A percentile compares a stretch with the other conserved stretches of the same genome.
These are phyloP conservation scores for Zoanthus gigantus DNA, from an alignment of 92 coral and sea anemone species.

Conservation along the genomic window DNA sequence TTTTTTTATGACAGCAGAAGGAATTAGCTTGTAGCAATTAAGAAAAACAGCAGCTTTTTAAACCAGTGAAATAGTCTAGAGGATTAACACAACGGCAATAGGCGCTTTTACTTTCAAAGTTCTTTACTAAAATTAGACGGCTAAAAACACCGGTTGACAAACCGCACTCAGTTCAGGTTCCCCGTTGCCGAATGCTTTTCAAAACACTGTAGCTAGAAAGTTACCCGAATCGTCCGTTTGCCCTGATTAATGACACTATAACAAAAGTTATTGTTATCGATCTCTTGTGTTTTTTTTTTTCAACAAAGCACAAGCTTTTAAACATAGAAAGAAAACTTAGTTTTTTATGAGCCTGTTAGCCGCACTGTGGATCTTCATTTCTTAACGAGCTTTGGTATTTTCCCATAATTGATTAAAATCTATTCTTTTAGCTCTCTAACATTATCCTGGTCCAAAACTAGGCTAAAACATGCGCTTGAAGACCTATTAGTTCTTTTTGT, in stretches of 20 bases:
- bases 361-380: neutral
- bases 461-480: neutral
- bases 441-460: neutral
- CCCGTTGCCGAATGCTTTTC: neutral
- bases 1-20: neutral
- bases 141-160: neutral
- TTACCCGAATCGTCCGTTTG: slow-evolving; percentile 1
- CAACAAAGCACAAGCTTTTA: neutral
- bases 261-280: slow-evolving; percentile 4
- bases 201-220: neutral
- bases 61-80: slow-evolving; percentile 6
- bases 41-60: slow-evolving; percentile 20
- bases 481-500: neutral
- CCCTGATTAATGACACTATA: neutral
- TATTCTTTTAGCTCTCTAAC: neutral
- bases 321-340: neutral
- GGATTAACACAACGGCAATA: slow-evolving; percentile 25
- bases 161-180: neutral
- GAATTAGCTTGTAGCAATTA: slow-evolving; percentile 29
- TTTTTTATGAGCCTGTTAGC: neutral
- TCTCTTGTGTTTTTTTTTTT: slow-evolving; percentile 10
- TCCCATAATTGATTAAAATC: neutral
- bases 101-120: neutral
- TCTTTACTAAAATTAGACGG: neutral
- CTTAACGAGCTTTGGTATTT: neutral